Evolutionary conservation across 2,113 vertebrate genomes (phyloP).

Genomic region (Urocolius indicus): DNA sequence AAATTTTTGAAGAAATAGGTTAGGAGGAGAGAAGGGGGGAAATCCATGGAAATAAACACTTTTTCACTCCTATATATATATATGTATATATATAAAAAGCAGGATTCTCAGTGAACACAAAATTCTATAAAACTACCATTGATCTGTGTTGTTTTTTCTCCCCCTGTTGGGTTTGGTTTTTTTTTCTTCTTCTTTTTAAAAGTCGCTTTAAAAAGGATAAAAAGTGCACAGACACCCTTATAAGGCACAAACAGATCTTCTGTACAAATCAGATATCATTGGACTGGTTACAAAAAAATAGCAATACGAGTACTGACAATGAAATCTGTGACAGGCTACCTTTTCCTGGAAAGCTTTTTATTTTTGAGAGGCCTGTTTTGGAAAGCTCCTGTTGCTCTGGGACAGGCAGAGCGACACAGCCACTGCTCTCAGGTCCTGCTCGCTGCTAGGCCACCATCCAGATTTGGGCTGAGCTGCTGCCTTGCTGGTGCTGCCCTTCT

Average conservation of each 20-base stretch:
- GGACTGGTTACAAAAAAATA: slow-evolving; percentile 63
- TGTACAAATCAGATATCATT: slow-evolving; percentile 69
- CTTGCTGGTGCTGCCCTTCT: neutral
- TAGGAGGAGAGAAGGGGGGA: slow-evolving; percentile 32
- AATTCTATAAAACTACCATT: slow-evolving; percentile 70
- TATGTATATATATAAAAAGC: slow-evolving; percentile 31
- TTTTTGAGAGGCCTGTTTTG: slow-evolving; percentile 3
- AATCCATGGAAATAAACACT: slow-evolving; percentile 45
- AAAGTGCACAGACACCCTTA: slow-evolving; percentile 84
- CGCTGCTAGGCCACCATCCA: rapidly evolving
- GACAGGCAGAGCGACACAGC: neutral
- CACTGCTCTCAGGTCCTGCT: neutral
- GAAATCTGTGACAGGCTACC: slow-evolving; percentile 54
- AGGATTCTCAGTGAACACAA: slow-evolving; percentile 62
- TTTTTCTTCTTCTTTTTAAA: slow-evolving; percentile 64
- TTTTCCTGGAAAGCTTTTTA: slow-evolving; percentile 39
- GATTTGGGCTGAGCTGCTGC: neutral
- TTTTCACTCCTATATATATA: slow-evolving; percentile 40
- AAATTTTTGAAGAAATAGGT: slow-evolving; percentile 45
- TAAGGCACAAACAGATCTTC: slow-evolving; percentile 87
- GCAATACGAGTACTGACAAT: slow-evolving; percentile 58
- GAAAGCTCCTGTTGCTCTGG: slow-evolving; percentile 5
- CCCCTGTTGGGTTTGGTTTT: neutral
- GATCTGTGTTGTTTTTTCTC: slow-evolving; percentile 48
- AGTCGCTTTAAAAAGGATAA: slow-evolving; percentile 80